These are phyloP conservation scores for Nipponia nippon DNA, from an alignment of 2,113 vertebrate species.

Conservation along the genomic window DNA sequence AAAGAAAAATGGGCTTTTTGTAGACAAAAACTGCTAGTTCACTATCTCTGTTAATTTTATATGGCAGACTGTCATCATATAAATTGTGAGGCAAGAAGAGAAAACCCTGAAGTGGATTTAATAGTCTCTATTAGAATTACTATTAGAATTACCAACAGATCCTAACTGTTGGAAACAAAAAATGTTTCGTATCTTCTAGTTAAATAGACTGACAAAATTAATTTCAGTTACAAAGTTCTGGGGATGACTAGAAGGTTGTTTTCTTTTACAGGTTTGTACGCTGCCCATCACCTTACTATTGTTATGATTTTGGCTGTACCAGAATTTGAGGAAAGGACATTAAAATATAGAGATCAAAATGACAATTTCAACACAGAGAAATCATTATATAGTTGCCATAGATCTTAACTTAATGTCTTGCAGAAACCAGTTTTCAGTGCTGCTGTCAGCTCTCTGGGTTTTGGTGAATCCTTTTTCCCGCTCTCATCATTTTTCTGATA, in stretches of 20 bases:
- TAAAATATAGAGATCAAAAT: background rate
- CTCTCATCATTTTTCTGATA: background rate
- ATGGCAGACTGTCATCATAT: background rate
- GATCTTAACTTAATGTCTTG: background rate
- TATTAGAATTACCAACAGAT: background rate
- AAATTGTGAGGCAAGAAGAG: background rate
- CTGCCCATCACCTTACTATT: background rate
- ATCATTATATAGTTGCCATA: background rate
- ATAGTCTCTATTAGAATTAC: background rate
- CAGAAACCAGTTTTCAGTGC: background rate
- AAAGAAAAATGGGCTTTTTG: background rate
- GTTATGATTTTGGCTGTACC: background rate
- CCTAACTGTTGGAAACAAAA: background rate
- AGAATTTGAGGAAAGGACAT: background rate
- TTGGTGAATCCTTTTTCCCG: background rate
- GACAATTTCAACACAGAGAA: background rate
- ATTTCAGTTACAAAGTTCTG: background rate
- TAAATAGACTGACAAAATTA: background rate
- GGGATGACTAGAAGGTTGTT: background rate
- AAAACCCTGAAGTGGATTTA: background rate
- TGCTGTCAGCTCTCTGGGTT: background rate
- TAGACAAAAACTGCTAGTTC: background rate
- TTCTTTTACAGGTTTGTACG: background rate
- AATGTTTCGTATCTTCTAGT: background rate
- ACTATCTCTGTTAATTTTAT: background rate